Conservation (phyloP, 2,113 vertebrate genomes). For the Saccopteryx bilineata region DNA sequence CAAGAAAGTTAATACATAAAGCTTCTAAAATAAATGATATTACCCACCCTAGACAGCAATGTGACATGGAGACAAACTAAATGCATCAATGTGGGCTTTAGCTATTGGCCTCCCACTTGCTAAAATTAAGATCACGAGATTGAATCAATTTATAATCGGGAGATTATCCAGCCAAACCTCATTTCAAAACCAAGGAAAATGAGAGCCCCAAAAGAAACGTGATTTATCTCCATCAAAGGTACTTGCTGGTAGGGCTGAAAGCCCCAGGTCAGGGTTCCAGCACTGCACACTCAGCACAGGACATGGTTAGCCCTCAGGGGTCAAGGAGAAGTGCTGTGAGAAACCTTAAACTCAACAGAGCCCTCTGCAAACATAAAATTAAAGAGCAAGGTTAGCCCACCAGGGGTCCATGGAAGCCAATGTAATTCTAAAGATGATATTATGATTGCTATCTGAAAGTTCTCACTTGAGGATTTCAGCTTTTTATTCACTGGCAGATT, state of each 20-base stretch:
- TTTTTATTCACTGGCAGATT: conserved; percentile 37
- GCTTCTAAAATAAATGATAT: conserved; percentile 45
- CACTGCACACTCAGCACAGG: background rate
- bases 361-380: background rate
- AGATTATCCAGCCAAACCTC: background rate
- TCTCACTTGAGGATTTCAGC: conserved; percentile 5
- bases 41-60: background rate
- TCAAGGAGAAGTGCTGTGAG: background rate
- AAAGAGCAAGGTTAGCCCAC: background rate
- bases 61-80: conserved; percentile 27
- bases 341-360: background rate
- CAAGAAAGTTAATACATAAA: conserved; percentile 36
- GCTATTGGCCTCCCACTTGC: background rate
- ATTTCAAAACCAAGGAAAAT: conserved; percentile 46
- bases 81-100: background rate
- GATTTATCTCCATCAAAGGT: background rate
- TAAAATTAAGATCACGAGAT: conserved; percentile 36
- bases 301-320: background rate
- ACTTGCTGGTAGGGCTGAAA: background rate
- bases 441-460: background rate
- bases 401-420: background rate
- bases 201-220: conserved; percentile 24
- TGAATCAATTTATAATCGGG: background rate
- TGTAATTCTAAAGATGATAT: background rate
- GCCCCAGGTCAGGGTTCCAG: background rate